Conservation (phyloP, 1,140 invertebrate species). For the Papilio machaon region DNA sequence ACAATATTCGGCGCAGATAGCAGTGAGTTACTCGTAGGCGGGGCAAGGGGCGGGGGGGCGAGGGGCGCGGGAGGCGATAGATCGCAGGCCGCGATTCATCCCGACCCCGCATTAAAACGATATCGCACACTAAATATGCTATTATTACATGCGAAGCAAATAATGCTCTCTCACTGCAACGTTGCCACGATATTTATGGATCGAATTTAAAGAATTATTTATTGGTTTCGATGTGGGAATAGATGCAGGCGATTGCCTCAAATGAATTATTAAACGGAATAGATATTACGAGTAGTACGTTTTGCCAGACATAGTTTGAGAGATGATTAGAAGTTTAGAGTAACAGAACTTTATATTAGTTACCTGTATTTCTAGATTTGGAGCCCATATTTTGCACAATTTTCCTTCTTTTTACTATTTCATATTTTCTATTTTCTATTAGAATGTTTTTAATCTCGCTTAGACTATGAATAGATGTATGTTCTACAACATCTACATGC, state of each 20-base stretch:
- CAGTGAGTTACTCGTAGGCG: constrained; percentile 73
- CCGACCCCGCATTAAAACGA: constrained; percentile 74
- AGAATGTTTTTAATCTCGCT: too few relatives aligned
- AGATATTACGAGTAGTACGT: constrained; percentile 16
- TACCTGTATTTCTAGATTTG: neutral
- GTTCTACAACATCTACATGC: too few relatives aligned
- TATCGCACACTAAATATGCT: constrained; percentile 77
- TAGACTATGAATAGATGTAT: too few relatives aligned
- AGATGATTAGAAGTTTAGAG: neutral
- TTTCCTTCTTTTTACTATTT: too few relatives aligned
- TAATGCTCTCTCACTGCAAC: constrained; percentile 65
- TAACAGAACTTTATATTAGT: neutral
- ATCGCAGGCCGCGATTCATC: constrained; percentile 75
- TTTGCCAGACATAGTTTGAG: neutral
- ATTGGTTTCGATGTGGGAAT: constrained; percentile 43
- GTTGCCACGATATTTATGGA: constrained; percentile 70
- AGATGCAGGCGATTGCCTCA: neutral
- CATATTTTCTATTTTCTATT: too few relatives aligned
- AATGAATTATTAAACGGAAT: constrained; percentile 25
- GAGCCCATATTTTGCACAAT: neutral
- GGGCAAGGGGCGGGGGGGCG: constrained; percentile 62
- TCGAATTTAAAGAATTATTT: constrained; percentile 60
- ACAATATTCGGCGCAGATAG: constrained; percentile 80
- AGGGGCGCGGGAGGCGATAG: constrained; percentile 68
- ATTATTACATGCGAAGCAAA: constrained; percentile 80